Evolutionary conservation across 2,888 invertebrate species (phyloP), one percentile per base, ranked within the genome.

Genomic region (Caenorhabditis becei): DNA sequence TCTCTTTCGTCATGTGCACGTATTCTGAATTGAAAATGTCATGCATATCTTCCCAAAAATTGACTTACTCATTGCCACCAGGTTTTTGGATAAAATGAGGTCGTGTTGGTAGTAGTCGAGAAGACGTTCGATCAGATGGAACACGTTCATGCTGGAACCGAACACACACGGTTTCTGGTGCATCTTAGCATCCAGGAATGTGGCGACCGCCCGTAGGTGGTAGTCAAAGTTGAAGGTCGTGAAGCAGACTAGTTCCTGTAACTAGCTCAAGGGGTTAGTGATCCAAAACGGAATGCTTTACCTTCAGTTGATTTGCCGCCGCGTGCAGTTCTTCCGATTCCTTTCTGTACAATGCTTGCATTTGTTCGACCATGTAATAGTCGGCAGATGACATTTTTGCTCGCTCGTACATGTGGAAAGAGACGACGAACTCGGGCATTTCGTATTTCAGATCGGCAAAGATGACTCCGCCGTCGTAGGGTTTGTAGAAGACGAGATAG

Each of bases 211-310:
- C 1, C 74, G 74, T 8, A 74, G 74, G 28, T 74, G 74, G 23
- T 74, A 74, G 74, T 74, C 74, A 49, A 74, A 74, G 41, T 74
- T 74, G 74, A 74, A 74, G 2, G 65, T 59, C 74, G 65, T 74
- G 59, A 74, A 74, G 28, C 74, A 74, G 51, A 74, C 59, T n/a
- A 65, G 65, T 0, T 59, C 74, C 74, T 74, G 74, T 56, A 74
- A 74, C 74, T 74, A 41, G 56, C 47, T 35, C 54, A 35, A 51
- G 35, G 41, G 26, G 41, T 35, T 70, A 53, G 24, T 23, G 24
- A 26, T 44, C 20, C 35, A 8, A 3, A 18, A 54, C 51, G 16
- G 4, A 23, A 51, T 32, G 28, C 35, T 2, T 16, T 65, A 65
- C 65, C 56, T 65, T 61, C 44, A 79, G 35, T 20, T 56, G 58